Conservation (phyloP, 2,888 invertebrate species). For the Autographa pulchrina region DNA sequence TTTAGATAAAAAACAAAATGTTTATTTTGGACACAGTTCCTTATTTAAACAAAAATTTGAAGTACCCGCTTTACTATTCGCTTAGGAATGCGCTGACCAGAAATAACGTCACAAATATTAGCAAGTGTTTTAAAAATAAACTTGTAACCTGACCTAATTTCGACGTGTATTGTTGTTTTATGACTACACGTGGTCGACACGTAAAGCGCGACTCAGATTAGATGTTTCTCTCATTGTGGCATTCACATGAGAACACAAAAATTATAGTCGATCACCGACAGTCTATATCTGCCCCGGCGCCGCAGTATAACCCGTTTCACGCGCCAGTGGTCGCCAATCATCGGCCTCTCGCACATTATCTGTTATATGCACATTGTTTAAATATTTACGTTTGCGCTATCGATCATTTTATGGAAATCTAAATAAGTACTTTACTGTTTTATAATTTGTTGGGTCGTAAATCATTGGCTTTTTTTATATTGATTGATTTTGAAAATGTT, state of each 20-base stretch:
- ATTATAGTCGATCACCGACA: constrained; percentile 89
- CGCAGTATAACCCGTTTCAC: constrained; percentile 88
- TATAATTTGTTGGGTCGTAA: constrained; percentile 20
- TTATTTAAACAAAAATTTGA: constrained; percentile 20
- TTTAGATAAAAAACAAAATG: too few relatives aligned
- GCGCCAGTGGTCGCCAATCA: constrained; percentile 84
- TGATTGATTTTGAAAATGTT: constrained; percentile 1
- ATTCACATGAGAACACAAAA: constrained; percentile 82
- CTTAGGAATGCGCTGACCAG: constrained; percentile 34
- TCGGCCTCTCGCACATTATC: constrained; percentile 64
- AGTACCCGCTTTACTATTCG: constrained; percentile 21
- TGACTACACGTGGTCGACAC: constrained; percentile 56
- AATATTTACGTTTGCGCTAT: constrained; percentile 47
- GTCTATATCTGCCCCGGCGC: constrained; percentile 85
- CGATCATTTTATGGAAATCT: constrained; percentile 22
- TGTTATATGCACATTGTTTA: constrained; percentile 38
- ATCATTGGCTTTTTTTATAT: constrained; percentile 18
- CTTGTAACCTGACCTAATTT: constrained; percentile 62
- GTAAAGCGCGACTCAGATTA: constrained; percentile 64
- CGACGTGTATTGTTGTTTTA: constrained; percentile 61
- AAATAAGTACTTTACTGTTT: constrained; percentile 14
- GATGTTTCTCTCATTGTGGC: constrained; percentile 81
- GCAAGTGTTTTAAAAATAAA: constrained; percentile 52
- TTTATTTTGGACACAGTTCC: too few relatives aligned
- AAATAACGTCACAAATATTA: constrained; percentile 33